Conservation (phyloP, 2,888 invertebrate genomes). For the Acanthococcus lagerstroemiae region DNA sequence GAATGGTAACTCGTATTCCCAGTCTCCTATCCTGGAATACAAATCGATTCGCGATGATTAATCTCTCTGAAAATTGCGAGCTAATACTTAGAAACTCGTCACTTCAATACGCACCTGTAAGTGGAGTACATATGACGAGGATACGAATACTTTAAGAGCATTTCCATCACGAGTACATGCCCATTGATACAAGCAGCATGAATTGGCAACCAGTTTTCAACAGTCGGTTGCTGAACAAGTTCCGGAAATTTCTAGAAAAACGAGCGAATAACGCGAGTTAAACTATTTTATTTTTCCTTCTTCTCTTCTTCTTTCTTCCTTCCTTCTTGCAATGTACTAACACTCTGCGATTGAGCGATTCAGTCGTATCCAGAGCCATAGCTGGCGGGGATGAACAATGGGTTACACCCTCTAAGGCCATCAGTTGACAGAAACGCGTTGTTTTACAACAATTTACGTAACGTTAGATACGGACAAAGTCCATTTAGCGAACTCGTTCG, state of each 20-base stretch:
- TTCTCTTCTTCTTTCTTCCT: neutral
- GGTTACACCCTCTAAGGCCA: too few relatives aligned
- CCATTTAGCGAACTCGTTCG: too few relatives aligned
- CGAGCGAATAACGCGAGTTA: neutral
- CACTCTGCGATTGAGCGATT: too few relatives aligned
- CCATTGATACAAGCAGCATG: constrained; percentile 89
- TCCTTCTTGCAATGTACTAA: too few relatives aligned
- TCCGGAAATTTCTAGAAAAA: constrained; percentile 62
- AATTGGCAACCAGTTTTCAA: constrained; percentile 83
- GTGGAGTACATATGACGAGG: constrained; percentile 55
- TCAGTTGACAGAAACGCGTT: too few relatives aligned
- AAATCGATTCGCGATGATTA: neutral
- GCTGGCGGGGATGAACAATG: too few relatives aligned
- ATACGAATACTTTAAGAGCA: constrained; percentile 71
- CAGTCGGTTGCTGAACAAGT: constrained; percentile 72
- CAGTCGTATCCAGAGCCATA: too few relatives aligned
- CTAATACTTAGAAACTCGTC: neutral
- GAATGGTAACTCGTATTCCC: constrained; percentile 80
- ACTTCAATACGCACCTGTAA: constrained; percentile 44
- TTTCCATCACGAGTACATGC: constrained; percentile 63
- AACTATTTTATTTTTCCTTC: neutral
- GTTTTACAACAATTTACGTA: too few relatives aligned
- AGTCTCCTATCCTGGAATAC: constrained; percentile 56
- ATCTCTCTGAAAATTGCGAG: constrained; percentile 22
- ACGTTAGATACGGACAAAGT: too few relatives aligned